Conservation (phyloP, 1,140 invertebrate genomes). For the Panagrolaimus sp. region DNA sequence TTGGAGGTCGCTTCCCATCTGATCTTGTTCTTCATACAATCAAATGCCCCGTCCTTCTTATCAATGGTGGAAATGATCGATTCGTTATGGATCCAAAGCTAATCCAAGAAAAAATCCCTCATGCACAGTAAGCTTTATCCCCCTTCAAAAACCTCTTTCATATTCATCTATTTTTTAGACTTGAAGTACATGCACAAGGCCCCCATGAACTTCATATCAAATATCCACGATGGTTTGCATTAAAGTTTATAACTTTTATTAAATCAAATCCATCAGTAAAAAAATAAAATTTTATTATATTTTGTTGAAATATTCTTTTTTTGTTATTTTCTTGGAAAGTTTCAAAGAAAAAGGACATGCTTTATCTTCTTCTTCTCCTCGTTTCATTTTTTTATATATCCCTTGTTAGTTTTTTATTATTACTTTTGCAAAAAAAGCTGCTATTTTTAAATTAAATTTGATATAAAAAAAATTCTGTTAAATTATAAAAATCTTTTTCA, state of each 20-base stretch:
- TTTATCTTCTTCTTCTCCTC: no score
- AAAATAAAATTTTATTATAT: not conserved
- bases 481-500: no score
- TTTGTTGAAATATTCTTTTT: not conserved
- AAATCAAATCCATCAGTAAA: slow-evolving; percentile 20
- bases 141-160: not conserved
- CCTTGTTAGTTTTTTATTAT: no score
- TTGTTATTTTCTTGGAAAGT: no score
- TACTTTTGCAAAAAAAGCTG: no score
- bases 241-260: slow-evolving; percentile 31
- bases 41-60: slow-evolving; percentile 48
- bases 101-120: slow-evolving; percentile 41
- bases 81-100: slow-evolving; percentile 52
- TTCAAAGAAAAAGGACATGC: no score
- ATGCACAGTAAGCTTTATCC: slow-evolving; percentile 28
- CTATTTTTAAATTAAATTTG: no score
- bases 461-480: no score
- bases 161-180: slow-evolving; percentile 38
- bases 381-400: no score
- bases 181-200: slow-evolving; percentile 54
- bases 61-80: slow-evolving; percentile 51
- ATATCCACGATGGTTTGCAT: slow-evolving; percentile 53
- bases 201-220: slow-evolving; percentile 55
- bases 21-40: slow-evolving; percentile 44
- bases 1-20: slow-evolving; percentile 53